Evolutionary conservation across 2,888 invertebrate genomes (phyloP), one percentile per base, ranked within the genome.

Genomic region (Maniola hyperantus): DNA sequence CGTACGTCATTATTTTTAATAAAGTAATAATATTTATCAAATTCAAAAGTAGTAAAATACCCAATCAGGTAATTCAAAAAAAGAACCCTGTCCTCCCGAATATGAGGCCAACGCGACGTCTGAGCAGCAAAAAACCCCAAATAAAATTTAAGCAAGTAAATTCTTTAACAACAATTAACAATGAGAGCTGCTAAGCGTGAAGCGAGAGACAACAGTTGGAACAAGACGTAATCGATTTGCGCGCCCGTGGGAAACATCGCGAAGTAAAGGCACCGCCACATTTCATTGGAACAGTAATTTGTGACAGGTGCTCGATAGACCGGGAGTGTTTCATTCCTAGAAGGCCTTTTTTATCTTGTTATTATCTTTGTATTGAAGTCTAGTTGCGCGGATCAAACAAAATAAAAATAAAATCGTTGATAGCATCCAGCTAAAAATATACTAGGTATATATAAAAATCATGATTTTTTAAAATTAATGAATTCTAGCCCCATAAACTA

Each of bases 171-270:
- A 59, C 55, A 64, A 64, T 60, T 66, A 62, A 50, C 50, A 66
- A 67, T 64, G 34, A 59, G 26, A 64, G 34, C 55, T 51, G 53
- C 48, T 51, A 53, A 63, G 55, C 68, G 68, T 69, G 63, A 74
- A 76, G 71, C 70, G 72, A 73, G 71, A 73, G 73, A 76, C 75
- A 74, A 72, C 73, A 73, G 75, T 76, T 76, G 34, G 60, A 71
- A 70, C 70, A 64, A 67, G n/a, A n/a, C n/a, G 62, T 75, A 76
- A 80, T 79, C 77, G 78, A 78, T 79, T 79, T 74, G 65, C 71
- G 70, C 77, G 78, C 70, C 72, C 78, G 79, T 80, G 80, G 77
- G 81, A 79, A 79, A 70, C 70, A 70, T 59, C 71, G 68, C 72
- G 66, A 71, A 65, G 58, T 72, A 69, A 74, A 70, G 70, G 60